Evolutionary conservation across 2,888 invertebrate species (phyloP).

Genomic region (Chrysina gloriosa): DNA sequence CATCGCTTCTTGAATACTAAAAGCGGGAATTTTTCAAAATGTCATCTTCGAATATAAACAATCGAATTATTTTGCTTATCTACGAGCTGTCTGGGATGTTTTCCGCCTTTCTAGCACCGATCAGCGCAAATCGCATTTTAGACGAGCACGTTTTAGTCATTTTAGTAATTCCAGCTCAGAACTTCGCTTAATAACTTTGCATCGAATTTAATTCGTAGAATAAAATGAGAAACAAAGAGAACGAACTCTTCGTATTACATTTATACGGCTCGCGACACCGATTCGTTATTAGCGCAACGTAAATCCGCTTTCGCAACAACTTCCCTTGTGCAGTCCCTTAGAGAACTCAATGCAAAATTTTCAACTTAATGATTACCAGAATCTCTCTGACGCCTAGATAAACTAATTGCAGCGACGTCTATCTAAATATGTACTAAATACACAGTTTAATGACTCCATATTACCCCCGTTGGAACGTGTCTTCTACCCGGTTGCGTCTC

Average conservation of each 20-base stretch:
- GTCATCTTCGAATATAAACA: slow-evolving; percentile 57
- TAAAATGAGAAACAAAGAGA: too few relatives aligned
- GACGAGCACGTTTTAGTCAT: too few relatives aligned
- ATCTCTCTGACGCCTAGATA: slow-evolving; percentile 33
- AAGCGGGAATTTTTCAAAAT: slow-evolving; percentile 58
- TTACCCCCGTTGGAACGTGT: slow-evolving; percentile 14
- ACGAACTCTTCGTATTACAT: too few relatives aligned
- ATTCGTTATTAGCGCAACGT: slow-evolving; percentile 6
- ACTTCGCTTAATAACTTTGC: too few relatives aligned
- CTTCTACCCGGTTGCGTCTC: not conserved
- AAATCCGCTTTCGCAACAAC: slow-evolving; percentile 5
- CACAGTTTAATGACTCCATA: slow-evolving; percentile 34
- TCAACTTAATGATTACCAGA: slow-evolving; percentile 35
- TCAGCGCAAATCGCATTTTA: too few relatives aligned
- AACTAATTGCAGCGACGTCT: slow-evolving; percentile 33
- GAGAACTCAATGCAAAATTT: slow-evolving; percentile 24
- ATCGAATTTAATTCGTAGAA: too few relatives aligned
- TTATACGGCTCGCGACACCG: not conserved
- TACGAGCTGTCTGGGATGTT: too few relatives aligned
- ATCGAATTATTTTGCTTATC: slow-evolving; percentile 51
- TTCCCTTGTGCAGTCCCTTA: not conserved
- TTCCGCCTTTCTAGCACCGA: too few relatives aligned
- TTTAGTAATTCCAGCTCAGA: too few relatives aligned
- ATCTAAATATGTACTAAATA: slow-evolving; percentile 34
- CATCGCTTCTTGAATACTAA: slow-evolving; percentile 59